Base-by-base conservation (phyloP, 2,797 vertebrate genomes). In the Syngnathus acus region DNA sequence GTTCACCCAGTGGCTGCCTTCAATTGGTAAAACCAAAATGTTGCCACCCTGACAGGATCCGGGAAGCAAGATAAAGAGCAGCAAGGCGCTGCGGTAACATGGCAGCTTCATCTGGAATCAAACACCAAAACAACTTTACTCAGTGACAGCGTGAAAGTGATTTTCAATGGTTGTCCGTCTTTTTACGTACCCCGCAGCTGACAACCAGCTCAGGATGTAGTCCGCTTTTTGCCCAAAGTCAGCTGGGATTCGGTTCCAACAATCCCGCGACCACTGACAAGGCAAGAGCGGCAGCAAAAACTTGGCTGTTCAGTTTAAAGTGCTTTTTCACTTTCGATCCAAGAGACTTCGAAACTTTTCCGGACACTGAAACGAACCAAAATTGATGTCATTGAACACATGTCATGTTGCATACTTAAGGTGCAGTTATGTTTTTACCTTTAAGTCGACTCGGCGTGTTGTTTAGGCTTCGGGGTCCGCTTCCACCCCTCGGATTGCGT, bases 1-100 rank as follows among this genome's bases (percentile, higher is more conserved):
- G 79, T 88, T 86, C n/a, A 87, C 21, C 84, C 85, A 88, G 67
- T 88, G 87, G 68, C 85, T 87, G 13, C 84, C 86, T 6, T 87
- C 84, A 4, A 2, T 1, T 0, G 86, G 87, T 23, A 86, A n/a
- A 1, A 86, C 86, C 62, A 87, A 32, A 59, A 87, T 71, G 37
- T 84, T 85, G 1, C 81, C 78, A 43, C 76, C 72, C n/a, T 73
- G 60, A 60, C 68, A 87, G 17, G 5, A 21, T 57, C 4, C 64
- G 39, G 71, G 67, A 10, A 72, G 23, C n/a, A 82, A 23, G n/a
- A 68, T 0, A 7, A 79, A 63, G 45, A 85, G 71, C 65, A 87
- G 72, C 65, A 78, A 17, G 74, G 66, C 48, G 45, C 68, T 55
- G 75, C 68, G 78, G 54, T 53, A 67, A 37, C 0, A 69, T 9